A percentile compares a stretch with the other conserved stretches of the same genome.
phyloP scores from a whole-genome alignment of 2,797 vertebrate genomes.

The Glossophaga mutica region DNA sequence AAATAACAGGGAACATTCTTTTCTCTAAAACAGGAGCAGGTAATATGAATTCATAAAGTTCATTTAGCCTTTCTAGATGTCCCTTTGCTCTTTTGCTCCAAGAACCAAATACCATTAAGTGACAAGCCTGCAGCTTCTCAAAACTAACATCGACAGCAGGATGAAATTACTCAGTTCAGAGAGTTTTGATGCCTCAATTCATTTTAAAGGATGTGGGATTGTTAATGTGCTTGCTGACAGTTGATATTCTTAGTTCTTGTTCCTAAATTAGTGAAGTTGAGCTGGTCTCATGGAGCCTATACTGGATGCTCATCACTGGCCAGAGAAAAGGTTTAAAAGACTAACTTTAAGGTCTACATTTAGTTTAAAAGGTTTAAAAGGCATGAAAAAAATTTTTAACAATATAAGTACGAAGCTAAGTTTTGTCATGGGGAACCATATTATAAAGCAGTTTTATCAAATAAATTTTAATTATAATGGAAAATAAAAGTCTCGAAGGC shows the following conservation, averaged over 20 bases:
- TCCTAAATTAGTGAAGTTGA: background rate
- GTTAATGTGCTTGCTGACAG: background rate
- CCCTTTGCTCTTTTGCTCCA: background rate
- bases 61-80: background rate
- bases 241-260: background rate
- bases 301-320: background rate
- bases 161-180: background rate
- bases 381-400: background rate
- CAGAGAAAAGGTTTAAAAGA: background rate
- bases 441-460: background rate
- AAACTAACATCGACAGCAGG: background rate
- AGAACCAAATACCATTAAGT: background rate
- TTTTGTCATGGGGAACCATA: background rate
- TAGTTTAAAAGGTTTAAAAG: no score
- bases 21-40: background rate
- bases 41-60: background rate
- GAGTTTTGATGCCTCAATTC: background rate
- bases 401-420: background rate
- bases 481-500: background rate
- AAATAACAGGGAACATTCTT: background rate
- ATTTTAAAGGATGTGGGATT: background rate
- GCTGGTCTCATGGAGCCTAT: background rate
- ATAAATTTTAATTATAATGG: background rate
- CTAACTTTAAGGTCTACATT: background rate
- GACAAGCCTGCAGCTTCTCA: background rate